phyloP scores from a whole-genome alignment of 2,888 invertebrate genomes.

The Cephus pulcher region DNA sequence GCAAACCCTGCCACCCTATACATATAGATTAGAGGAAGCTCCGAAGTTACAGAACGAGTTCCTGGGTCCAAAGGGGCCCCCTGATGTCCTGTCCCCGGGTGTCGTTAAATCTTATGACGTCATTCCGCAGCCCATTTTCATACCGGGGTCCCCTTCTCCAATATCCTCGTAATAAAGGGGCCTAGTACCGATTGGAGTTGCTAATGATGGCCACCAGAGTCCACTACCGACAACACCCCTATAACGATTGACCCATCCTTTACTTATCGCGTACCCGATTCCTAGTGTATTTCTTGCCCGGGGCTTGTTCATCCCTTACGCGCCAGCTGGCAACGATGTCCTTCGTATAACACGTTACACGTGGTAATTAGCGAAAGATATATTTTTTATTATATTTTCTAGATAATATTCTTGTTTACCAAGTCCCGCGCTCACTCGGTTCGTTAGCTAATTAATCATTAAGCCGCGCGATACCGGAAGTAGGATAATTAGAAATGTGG shows the following conservation, averaged over 20 bases:
- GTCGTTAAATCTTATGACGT: constrained; percentile 4
- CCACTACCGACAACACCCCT: background rate
- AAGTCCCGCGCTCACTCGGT: background rate
- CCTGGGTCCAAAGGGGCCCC: background rate
- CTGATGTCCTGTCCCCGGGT: background rate
- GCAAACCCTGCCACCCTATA: background rate
- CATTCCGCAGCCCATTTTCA: constrained; percentile 1
- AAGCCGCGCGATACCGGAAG: background rate
- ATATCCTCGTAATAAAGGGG: background rate
- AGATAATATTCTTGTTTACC: background rate
- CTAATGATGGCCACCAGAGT: background rate
- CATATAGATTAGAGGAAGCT: background rate
- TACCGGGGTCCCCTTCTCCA: background rate
- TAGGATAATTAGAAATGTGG: background rate
- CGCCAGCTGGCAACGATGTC: background rate
- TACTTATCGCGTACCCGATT: background rate
- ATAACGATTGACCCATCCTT: background rate
- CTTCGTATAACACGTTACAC: background rate
- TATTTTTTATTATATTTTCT: background rate
- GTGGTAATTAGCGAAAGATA: background rate
- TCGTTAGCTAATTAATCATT: background rate
- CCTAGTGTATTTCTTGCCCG: background rate
- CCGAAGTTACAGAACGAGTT: background rate
- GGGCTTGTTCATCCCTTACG: background rate
- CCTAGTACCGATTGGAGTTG: background rate